These are phyloP conservation scores for Eospalax fontanierii DNA, from an alignment of 2,797 vertebrate species.

Conservation along the genomic window DNA sequence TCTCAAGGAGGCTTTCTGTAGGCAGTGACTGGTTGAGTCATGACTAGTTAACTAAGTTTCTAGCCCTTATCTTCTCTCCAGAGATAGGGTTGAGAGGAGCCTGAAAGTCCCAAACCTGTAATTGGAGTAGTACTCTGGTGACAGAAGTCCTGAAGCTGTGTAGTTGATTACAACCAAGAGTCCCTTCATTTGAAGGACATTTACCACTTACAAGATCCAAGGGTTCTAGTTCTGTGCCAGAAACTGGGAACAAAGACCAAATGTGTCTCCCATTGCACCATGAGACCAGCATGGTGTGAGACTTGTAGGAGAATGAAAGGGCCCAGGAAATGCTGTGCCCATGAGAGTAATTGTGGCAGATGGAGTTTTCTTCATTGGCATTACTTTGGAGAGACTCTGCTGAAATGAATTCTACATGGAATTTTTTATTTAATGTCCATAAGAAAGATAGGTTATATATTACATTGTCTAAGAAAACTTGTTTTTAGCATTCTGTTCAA, in stretches of 20 bases:
- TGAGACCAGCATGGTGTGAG: background rate
- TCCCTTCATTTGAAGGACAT: background rate
- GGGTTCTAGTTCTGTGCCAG: background rate
- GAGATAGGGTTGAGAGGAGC: too few relatives aligned
- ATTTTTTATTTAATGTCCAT: background rate
- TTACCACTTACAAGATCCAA: background rate
- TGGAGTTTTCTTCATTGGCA: background rate
- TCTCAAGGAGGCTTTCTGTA: background rate
- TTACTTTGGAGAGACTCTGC: background rate
- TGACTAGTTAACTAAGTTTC: background rate
- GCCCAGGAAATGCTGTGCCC: background rate
- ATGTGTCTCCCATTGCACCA: background rate
- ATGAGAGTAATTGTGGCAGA: background rate
- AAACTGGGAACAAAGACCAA: background rate
- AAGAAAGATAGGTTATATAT: background rate
- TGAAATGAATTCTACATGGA: background rate
- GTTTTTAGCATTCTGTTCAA: background rate
- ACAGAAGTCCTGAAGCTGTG: background rate
- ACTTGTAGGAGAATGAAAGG: background rate
- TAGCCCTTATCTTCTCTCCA: background rate
- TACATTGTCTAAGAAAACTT: background rate
- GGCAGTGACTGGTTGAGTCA: background rate
- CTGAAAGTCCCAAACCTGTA: background rate
- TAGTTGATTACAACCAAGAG: background rate
- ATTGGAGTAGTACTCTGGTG: background rate